Percentiles rank a stretch among this genome's conserved stretches.
Conservation (phyloP, 2,113 vertebrate species). For the Regulus satrapa region DNA sequence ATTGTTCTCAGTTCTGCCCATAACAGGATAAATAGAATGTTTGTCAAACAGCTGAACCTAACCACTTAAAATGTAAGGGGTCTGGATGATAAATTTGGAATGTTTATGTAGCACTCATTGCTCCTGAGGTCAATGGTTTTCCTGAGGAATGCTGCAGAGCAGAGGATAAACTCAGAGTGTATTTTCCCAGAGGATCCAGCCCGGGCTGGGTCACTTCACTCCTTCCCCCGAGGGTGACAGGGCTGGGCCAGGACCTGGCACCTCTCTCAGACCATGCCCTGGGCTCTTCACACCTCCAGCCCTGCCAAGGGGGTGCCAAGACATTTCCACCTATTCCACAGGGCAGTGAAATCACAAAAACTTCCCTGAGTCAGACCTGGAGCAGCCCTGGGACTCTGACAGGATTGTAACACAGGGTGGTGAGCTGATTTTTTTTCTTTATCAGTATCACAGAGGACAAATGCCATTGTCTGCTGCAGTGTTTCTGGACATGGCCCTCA, state of each 20-base stretch:
- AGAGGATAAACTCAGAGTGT: slow-evolving; percentile 6
- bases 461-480: neutral
- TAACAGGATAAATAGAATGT: neutral
- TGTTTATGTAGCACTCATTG: slow-evolving; percentile 50
- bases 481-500: neutral
- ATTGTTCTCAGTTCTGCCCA: neutral
- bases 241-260: neutral
- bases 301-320: neutral
- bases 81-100: slow-evolving; percentile 43
- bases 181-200: slow-evolving; percentile 47
- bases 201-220: neutral
- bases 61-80: neutral
- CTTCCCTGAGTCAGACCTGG: neutral
- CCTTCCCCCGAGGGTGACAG: neutral
- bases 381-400: neutral
- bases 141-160: slow-evolving; percentile 52
- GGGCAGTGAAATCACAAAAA: neutral
- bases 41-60: neutral
- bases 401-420: neutral
- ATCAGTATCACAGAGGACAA: neutral
- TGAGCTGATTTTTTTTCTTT: neutral
- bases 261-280: neutral
- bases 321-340: neutral
- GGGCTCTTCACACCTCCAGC: neutral
- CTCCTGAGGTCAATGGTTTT: slow-evolving; percentile 46